Evolutionary conservation across 2,113 vertebrate genomes (phyloP).

Genomic region (Aspiorhynchus laticeps): DNA sequence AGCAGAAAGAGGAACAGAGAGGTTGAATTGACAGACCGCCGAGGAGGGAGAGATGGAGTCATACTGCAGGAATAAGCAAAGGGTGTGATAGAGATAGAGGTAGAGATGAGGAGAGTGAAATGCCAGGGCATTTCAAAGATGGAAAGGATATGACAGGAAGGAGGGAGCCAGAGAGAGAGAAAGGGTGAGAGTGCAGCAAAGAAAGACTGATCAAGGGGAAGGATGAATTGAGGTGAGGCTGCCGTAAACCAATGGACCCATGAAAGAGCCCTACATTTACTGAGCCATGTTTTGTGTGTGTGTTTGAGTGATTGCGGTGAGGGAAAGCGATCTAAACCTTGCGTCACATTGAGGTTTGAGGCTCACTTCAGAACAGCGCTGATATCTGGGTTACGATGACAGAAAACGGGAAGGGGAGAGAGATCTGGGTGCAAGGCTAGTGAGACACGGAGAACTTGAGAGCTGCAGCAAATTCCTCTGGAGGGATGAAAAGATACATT

Average conservation of each 20-base stretch:
- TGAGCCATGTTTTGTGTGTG: conserved; percentile 25
- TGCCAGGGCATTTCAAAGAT: conserved; percentile 23
- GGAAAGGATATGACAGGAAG: conserved; percentile 22
- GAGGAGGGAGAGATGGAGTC: conserved; percentile 10
- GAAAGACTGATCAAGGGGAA: conserved; percentile 20
- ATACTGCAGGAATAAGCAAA: conserved; percentile 25
- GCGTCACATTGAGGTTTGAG: conserved; percentile 41
- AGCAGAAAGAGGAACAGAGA: conserved; percentile 25
- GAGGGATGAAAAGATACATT: conserved; percentile 26
- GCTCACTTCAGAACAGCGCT: conserved; percentile 34
- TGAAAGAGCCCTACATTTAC: conserved; percentile 41
- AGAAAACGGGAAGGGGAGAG: conserved; percentile 20
- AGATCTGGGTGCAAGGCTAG: conserved; percentile 22
- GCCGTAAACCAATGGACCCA: conserved; percentile 28
- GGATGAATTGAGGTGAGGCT: conserved; percentile 29
- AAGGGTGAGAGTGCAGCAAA: not conserved
- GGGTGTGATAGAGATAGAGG: conserved; percentile 10
- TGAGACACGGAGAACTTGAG: conserved; percentile 28
- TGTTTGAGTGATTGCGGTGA: conserved; percentile 32
- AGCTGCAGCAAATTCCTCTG: conserved; percentile 22
- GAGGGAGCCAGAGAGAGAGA: not conserved
- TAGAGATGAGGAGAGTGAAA: not conserved
- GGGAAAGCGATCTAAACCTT: conserved; percentile 19
- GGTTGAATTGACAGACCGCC: conserved; percentile 23
- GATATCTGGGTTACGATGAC: conserved; percentile 48